Conservation (phyloP, 2,113 vertebrate genomes). For the Xyrauchen texanus region DNA sequence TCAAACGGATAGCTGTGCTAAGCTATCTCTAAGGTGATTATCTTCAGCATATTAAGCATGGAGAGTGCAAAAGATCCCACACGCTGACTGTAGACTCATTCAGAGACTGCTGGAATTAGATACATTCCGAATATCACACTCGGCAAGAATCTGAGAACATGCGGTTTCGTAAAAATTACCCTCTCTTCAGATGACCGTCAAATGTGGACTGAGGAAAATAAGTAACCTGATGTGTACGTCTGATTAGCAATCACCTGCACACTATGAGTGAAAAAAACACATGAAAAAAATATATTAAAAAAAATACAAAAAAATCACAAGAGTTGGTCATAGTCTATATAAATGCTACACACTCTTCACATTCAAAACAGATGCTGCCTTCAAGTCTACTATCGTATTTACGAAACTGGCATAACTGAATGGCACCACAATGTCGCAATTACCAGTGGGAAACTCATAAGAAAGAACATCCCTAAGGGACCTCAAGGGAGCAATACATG, state of each 20-base stretch:
- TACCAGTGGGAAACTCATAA: no score
- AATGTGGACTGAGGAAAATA: not conserved
- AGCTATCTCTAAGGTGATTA: constrained; percentile 10
- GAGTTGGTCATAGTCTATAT: no score
- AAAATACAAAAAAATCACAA: not conserved
- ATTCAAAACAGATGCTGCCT: no score
- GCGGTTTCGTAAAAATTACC: not conserved
- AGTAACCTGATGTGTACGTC: not conserved
- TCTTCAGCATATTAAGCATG: constrained; percentile 12
- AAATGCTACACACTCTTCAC: no score
- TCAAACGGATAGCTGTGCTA: not conserved
- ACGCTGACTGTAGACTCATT: constrained; percentile 17
- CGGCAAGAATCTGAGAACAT: not conserved
- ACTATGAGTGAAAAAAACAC: not conserved
- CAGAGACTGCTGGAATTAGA: no score
- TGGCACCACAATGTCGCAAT: no score
- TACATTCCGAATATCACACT: constrained; percentile 15
- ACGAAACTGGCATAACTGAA: no score
- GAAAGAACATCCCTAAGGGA: no score
- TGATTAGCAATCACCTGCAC: constrained; percentile 1
- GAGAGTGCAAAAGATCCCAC: not conserved
- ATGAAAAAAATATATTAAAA: no score
- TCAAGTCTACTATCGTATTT: no score
- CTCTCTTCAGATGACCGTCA: not conserved
- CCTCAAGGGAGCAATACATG: no score